A percentile compares a stretch with the other conserved stretches of the same genome.
phyloP scores from a whole-genome alignment of 2,888 invertebrate species.

The Morpho achilles region DNA sequence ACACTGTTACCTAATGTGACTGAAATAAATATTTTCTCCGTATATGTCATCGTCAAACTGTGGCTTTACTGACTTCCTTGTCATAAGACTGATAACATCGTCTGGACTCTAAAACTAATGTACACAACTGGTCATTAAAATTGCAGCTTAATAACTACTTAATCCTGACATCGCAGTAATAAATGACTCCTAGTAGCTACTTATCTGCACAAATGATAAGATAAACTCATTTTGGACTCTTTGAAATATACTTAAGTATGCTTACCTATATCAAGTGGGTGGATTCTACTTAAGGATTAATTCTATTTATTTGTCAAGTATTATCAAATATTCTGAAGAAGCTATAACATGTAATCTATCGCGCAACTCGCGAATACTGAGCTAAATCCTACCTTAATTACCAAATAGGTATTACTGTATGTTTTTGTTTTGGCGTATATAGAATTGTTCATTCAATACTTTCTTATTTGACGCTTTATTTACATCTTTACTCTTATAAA shows the following conservation, averaged over 20 bases:
- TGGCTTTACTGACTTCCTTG: slow-evolving; percentile 3
- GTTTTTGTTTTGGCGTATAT: no score
- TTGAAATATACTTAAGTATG: slow-evolving; percentile 20
- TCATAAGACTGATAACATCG: slow-evolving; percentile 28
- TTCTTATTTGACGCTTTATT: no score
- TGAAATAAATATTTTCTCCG: no score
- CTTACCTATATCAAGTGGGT: slow-evolving; percentile 11
- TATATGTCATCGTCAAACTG: background rate
- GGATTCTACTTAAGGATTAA: background rate
- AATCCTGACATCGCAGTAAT: slow-evolving; percentile 44
- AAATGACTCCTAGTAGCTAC: slow-evolving; percentile 29
- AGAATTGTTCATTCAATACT: no score
- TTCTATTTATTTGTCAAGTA: background rate
- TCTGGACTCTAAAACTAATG: slow-evolving; percentile 27
- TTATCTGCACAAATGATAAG: slow-evolving; percentile 31
- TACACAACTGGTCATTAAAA: slow-evolving; percentile 37
- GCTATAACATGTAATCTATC: no score
- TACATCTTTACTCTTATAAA: no score
- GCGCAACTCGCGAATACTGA: no score
- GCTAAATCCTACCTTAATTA: no score
- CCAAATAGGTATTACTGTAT: no score
- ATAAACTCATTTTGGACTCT: slow-evolving; percentile 24
- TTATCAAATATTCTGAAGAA: no score
- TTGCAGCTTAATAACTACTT: slow-evolving; percentile 37
- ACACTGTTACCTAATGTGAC: no score